Base-by-base conservation (phyloP, 1,140 invertebrate genomes). In the Pseudomyrmex cubaensis region DNA sequence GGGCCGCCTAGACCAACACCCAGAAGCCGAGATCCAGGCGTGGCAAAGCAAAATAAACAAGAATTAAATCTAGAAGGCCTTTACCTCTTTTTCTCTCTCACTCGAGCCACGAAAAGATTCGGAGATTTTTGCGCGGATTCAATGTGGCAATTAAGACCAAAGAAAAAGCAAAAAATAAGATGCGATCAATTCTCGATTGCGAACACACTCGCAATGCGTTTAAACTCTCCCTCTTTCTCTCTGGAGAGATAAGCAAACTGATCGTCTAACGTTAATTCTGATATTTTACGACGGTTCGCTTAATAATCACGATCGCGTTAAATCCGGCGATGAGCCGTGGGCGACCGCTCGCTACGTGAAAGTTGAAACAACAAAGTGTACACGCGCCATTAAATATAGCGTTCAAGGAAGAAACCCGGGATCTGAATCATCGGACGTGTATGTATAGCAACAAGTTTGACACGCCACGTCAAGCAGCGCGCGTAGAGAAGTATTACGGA, bases 11-110 rank as follows among this genome's bases (percentile, higher is more conserved):
- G 84, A 88, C 82, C 84, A 90, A 90, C 86, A 90, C 48, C 54
- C 84, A 86, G 35, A 35, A 86, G 86, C 85, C 82, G 66, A 90
- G 85, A 82, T 86, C 82, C 87, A 88, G 90, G 87, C 90, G 85
- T 84, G 89, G 85, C 87, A 87, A 83, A 89, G 50, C 90, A 90
- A 87, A 94, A 94, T 93, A 94, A 94, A 94, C 91, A 91, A 77
- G 91, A 94, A 93, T 94, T 93, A 93, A 94, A 93, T 94, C 89
- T 90, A 91, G 92, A 91, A 85, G 82, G 88, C 88, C 92, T 92
- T 63, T 90, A 89, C 89, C 87, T 35, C 35, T 35, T 35, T 35
- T 35, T 35, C 35, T 35, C 5, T 35, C 35, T 35, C 35, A 35
- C 5, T 35, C 35, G 35, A 5, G 85, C 52, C 44, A 84, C 35